Evolutionary conservation across 2,113 vertebrate genomes (phyloP).

Genomic region (Phyllostomus hastatus): DNA sequence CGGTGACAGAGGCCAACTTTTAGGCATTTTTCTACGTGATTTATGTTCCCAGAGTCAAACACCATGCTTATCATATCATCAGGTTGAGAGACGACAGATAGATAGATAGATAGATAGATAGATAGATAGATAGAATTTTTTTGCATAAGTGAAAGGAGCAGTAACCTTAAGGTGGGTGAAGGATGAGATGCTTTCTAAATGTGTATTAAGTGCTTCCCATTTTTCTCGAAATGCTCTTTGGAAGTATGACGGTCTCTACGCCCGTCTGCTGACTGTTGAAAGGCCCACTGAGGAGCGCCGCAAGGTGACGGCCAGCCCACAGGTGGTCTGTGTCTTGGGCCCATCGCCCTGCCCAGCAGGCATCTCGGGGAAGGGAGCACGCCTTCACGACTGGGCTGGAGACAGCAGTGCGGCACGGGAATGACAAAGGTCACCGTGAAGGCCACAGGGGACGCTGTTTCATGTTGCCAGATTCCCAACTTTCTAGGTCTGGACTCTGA

Average conservation of each 20-base stretch:
- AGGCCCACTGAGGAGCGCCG: background rate
- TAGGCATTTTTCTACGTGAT: background rate
- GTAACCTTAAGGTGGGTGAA: background rate
- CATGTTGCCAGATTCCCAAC: background rate
- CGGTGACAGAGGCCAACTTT: background rate
- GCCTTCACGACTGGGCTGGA: too few relatives aligned
- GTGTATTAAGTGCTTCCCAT: background rate
- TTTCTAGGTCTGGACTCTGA: background rate
- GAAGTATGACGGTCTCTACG: background rate
- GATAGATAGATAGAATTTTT: too few relatives aligned
- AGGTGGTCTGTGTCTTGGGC: background rate
- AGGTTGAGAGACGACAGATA: background rate
- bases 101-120: background rate
- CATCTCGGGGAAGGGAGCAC: background rate
- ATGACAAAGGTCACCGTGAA: background rate
- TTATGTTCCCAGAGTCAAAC: background rate
- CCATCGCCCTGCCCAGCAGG: background rate
- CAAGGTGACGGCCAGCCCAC: background rate
- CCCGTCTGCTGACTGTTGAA: background rate
- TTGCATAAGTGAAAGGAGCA: background rate
- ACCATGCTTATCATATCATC: background rate
- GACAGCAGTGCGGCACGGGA: background rate
- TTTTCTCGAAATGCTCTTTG: background rate
- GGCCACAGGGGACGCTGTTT: accelerated
- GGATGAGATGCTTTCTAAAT: background rate